phyloP scores from a whole-genome alignment of 1,140 invertebrate species.

The Nilaparvata lugens region DNA sequence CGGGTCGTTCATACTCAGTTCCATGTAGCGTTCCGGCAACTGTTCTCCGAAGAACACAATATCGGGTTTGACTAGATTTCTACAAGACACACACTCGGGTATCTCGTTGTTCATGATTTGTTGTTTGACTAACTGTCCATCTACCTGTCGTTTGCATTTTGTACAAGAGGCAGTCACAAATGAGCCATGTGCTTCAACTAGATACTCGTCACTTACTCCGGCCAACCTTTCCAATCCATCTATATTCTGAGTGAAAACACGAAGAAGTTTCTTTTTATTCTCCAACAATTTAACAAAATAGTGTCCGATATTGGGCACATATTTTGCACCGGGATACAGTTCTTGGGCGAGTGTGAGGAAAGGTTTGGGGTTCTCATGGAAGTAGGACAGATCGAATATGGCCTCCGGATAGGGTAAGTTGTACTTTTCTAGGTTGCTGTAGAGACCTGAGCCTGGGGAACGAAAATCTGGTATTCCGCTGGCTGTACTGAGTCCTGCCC shows the following conservation, averaged over 20 bases:
- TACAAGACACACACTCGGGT: slow-evolving; percentile 62
- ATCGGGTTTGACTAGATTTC: slow-evolving; percentile 80
- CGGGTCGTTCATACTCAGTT: slow-evolving; percentile 60
- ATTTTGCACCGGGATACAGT: slow-evolving; percentile 59
- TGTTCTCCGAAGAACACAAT: slow-evolving; percentile 91
- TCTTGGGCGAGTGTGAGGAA: slow-evolving; percentile 80
- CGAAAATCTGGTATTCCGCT: slow-evolving; percentile 91
- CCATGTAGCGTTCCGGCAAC: slow-evolving; percentile 66
- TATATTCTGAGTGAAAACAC: slow-evolving; percentile 87
- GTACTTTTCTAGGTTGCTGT: slow-evolving; percentile 85
- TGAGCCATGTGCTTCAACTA: slow-evolving; percentile 89
- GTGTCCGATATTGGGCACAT: slow-evolving; percentile 71
- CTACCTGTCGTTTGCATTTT: slow-evolving; percentile 59
- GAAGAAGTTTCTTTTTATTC: slow-evolving; percentile 65
- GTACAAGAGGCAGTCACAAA: slow-evolving; percentile 82
- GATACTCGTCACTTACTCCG: slow-evolving; percentile 71
- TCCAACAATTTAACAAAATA: slow-evolving; percentile 71
- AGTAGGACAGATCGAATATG: slow-evolving; percentile 84
- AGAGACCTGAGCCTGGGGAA: slow-evolving; percentile 81
- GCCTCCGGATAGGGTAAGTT: slow-evolving; percentile 83
- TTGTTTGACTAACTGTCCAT: slow-evolving; percentile 74
- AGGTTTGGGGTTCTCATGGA: slow-evolving; percentile 68
- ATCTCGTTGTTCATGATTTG: slow-evolving; percentile 60
- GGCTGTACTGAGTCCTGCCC: slow-evolving; percentile 89
- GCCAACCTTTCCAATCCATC: slow-evolving; percentile 82